phyloP scores from a whole-genome alignment of 2,113 vertebrate species.

The Pseudois nayaur region DNA sequence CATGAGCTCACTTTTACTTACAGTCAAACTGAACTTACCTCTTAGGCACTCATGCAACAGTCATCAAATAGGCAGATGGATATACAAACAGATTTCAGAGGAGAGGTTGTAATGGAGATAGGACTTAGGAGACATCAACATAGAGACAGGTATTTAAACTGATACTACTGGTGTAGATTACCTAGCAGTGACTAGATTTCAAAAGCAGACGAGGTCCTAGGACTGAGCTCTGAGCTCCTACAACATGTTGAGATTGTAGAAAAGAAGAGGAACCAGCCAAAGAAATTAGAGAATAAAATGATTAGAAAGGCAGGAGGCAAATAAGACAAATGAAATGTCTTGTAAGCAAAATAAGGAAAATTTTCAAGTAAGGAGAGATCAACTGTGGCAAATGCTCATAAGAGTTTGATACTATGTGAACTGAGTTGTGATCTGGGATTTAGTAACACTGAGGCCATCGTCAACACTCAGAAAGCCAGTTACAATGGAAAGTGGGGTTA shows the following conservation, averaged over 20 bases:
- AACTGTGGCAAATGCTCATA: no score
- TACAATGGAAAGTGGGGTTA: background rate
- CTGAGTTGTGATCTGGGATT: background rate
- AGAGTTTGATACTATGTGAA: background rate
- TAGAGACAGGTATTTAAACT: background rate
- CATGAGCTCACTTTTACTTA: background rate
- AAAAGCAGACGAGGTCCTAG: background rate
- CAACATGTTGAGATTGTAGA: background rate
- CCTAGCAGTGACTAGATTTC: background rate
- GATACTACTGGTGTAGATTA: background rate
- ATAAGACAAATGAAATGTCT: background rate
- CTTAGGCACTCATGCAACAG: background rate
- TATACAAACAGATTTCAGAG: background rate
- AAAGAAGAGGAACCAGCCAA: background rate
- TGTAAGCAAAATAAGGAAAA: background rate
- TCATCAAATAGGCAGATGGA: background rate
- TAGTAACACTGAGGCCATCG: background rate
- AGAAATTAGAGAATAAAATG: background rate
- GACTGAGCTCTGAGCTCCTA: background rate
- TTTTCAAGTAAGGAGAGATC: background rate
- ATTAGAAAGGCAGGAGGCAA: background rate
- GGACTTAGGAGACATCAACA: background rate
- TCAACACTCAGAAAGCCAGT: background rate
- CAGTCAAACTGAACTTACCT: background rate
- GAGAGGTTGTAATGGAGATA: background rate